Base-by-base conservation (phyloP, 2,888 invertebrate species). In the Drosophila dives region DNA sequence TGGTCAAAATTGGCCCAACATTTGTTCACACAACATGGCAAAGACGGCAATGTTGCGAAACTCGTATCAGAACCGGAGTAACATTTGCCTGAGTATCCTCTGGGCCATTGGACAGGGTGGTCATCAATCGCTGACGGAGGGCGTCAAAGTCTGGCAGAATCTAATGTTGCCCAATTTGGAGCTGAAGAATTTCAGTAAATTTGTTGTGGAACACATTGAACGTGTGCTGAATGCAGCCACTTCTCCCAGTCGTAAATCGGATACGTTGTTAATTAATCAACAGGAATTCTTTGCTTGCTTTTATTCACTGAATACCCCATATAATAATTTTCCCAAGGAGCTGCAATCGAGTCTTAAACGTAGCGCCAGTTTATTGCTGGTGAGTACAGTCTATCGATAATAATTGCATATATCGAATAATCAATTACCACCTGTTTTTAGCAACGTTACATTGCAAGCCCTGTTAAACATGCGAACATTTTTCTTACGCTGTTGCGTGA, bases 91-190 rank as follows among this genome's bases (percentile, higher is more conserved):
- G 38, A 95, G 96, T 0, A 93, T 97, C 49, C 92, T 97, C 1
- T 97, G 97, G 97, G 95, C 95, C 1, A 93, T 96, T n/a, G 96
- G 96, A 1, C 96, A 97, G 90, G 95, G 95, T 12, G 96, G 96
- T 1, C 93, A 94, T 59, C 94, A 93, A 73, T 94, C 96, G 89
- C 94, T 96, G 55, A 92, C 94, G 60, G 94, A 95, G 72, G 97
- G 96, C 32, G 93, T 96, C 54, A 95, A 95, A 94, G 95, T 95
- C 17, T 97, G 97, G 95, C 95, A 96, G 92, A 96, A 96, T 73
- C 93, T 96, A 2, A 96, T 96, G 94, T 93, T 95, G 45, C 96
- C 96, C 0, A 93, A 96, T 88, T 93, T 96, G 51, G 96, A 96
- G 78, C 92, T 96, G 91, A 96, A 95, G 90, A 95, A 94, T 89